Evolutionary conservation across 1,140 invertebrate genomes (phyloP).

Genomic region (Streblospio benedicti): DNA sequence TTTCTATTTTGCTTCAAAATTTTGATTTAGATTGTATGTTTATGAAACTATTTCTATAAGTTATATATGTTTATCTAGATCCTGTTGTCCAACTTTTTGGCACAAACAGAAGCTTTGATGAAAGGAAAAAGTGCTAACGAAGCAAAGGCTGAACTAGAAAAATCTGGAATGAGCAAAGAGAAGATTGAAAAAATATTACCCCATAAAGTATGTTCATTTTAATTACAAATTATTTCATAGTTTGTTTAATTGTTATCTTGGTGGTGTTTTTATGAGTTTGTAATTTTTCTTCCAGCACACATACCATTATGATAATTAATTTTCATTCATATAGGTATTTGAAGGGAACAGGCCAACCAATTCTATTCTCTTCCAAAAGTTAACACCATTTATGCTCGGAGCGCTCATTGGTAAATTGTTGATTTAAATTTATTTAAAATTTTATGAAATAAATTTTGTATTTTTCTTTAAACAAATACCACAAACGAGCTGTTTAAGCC

Average conservation of each 20-base stretch:
- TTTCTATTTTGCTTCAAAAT: not conserved
- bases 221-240: not conserved
- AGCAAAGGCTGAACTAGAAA: conserved; percentile 38
- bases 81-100: conserved; percentile 91
- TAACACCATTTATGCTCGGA: conserved; percentile 90
- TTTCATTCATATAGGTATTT: conserved; percentile 59
- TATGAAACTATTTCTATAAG: not conserved
- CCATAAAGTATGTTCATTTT: conserved; percentile 61
- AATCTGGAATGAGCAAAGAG: conserved; percentile 38
- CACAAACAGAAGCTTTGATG: conserved; percentile 77
- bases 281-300: not conserved
- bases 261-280: not conserved
- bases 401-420: conserved; percentile 75
- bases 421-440: not conserved
- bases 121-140: conserved; percentile 46
- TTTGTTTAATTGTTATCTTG: not conserved
- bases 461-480: not conserved
- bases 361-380: conserved; percentile 85
- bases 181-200: conserved; percentile 70
- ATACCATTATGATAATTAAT: not conserved
- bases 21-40: not conserved
- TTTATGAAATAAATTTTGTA: not conserved
- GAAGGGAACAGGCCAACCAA: conserved; percentile 95
- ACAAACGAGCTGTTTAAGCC: no score
- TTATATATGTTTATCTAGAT: conserved; percentile 56